Evolutionary conservation across 1,140 invertebrate species (phyloP).

Genomic region (Cotesia typhae): DNA sequence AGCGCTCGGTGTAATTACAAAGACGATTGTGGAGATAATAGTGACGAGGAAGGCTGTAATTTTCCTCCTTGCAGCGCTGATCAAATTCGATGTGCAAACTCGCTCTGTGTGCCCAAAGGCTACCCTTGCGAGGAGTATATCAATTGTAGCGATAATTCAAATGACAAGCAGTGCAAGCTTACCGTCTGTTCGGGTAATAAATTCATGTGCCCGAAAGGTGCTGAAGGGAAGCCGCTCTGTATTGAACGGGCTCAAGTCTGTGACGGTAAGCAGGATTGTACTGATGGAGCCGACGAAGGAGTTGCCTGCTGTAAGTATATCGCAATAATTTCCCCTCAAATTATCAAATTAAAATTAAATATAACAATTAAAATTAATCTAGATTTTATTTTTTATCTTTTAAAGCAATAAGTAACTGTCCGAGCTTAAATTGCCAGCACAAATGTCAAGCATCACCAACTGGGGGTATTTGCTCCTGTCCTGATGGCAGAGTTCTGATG

Average conservation of each 20-base stretch:
- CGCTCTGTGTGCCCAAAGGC: slow-evolving; percentile 87
- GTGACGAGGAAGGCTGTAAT: slow-evolving; percentile 86
- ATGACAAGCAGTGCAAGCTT: slow-evolving; percentile 89
- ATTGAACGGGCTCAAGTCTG: slow-evolving; percentile 89
- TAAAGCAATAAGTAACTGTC: slow-evolving; percentile 80
- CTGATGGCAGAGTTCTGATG: slow-evolving; percentile 77
- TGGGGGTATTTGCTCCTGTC: slow-evolving; percentile 90
- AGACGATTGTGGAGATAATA: slow-evolving; percentile 89
- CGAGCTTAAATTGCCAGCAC: slow-evolving; percentile 84
- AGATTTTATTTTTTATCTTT: slow-evolving; percentile 39
- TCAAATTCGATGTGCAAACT: slow-evolving; percentile 93
- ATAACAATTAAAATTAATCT: slow-evolving; percentile 14
- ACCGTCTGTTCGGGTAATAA: slow-evolving; percentile 91
- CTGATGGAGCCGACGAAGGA: slow-evolving; percentile 90
- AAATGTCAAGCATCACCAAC: slow-evolving; percentile 88
- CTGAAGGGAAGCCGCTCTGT: slow-evolving; percentile 80
- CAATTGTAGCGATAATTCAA: slow-evolving; percentile 87
- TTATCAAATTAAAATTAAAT: background rate
- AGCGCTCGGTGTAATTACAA: slow-evolving; percentile 86
- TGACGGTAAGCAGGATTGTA: slow-evolving; percentile 88
- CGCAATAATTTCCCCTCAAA: background rate
- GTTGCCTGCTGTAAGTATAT: slow-evolving; percentile 82
- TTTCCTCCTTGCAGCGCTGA: slow-evolving; percentile 89
- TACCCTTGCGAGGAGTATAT: slow-evolving; percentile 85
- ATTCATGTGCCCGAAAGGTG: slow-evolving; percentile 87